Evolutionary conservation across 2,797 vertebrate genomes (phyloP).

Genomic region (Enteromius viviparus): DNA sequence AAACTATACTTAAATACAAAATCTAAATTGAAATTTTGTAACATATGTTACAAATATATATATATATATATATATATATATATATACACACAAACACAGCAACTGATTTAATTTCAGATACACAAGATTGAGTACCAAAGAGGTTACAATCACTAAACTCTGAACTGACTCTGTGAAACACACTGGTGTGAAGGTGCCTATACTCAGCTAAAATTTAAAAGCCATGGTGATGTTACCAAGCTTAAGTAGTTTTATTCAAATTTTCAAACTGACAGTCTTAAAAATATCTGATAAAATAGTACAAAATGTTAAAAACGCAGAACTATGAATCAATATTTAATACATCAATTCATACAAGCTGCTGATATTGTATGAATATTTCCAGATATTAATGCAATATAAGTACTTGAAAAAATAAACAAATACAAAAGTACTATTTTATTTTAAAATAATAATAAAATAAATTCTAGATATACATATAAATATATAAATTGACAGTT

Average conservation of each 20-base stretch:
- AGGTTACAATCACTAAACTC: background rate
- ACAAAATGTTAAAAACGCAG: background rate
- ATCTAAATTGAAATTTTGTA: background rate
- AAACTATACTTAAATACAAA: background rate
- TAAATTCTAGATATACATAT: background rate
- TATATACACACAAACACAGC: background rate
- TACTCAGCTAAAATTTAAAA: background rate
- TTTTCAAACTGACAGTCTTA: background rate
- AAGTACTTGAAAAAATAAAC: background rate
- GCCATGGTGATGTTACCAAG: background rate
- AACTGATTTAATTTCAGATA: conserved; percentile 11
- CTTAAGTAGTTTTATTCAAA: background rate
- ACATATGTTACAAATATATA: background rate
- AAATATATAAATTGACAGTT: background rate
- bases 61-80: background rate
- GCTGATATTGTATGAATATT: background rate
- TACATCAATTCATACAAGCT: background rate
- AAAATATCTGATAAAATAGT: background rate
- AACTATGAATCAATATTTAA: background rate
- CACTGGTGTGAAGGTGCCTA: background rate
- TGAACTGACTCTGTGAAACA: background rate
- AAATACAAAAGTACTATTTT: background rate
- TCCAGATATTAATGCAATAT: background rate
- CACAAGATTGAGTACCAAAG: background rate
- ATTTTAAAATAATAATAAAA: background rate